Conservation (phyloP, 2,888 invertebrate species). For the Erebia ligea region DNA sequence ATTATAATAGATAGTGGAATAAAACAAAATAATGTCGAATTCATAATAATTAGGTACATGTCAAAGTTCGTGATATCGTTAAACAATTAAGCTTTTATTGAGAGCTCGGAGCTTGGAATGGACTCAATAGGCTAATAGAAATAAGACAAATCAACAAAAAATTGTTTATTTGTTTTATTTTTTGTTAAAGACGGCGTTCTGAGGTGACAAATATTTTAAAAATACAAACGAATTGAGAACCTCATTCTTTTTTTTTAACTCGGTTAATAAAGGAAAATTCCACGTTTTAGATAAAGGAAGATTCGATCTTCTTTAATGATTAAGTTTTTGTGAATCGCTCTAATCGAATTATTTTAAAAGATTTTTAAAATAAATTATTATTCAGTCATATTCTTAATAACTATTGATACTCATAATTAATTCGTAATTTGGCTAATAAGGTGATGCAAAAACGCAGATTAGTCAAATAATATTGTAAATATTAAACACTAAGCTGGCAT, state of each 20-base stretch:
- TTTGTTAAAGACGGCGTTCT: too few species aligned
- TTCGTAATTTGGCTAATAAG: neutral
- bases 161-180: too few species aligned
- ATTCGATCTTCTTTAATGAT: too few species aligned
- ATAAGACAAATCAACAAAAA: too few species aligned
- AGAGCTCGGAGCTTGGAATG: neutral
- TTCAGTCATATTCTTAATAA: too few species aligned
- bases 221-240: too few species aligned
- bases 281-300: too few species aligned
- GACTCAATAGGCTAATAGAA: too few species aligned
- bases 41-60: neutral
- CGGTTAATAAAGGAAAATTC: too few species aligned
- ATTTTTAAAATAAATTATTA: neutral
- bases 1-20: neutral
- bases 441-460: neutral
- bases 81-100: neutral
- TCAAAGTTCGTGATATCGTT: neutral
- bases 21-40: neutral
- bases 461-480: neutral
- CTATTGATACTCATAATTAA: neutral
- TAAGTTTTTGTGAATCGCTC: neutral
- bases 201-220: too few species aligned
- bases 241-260: too few species aligned
- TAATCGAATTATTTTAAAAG: too few species aligned
- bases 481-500: neutral